phyloP scores from a whole-genome alignment of 1,140 invertebrate genomes.

The Trinorchestia longiramus region DNA sequence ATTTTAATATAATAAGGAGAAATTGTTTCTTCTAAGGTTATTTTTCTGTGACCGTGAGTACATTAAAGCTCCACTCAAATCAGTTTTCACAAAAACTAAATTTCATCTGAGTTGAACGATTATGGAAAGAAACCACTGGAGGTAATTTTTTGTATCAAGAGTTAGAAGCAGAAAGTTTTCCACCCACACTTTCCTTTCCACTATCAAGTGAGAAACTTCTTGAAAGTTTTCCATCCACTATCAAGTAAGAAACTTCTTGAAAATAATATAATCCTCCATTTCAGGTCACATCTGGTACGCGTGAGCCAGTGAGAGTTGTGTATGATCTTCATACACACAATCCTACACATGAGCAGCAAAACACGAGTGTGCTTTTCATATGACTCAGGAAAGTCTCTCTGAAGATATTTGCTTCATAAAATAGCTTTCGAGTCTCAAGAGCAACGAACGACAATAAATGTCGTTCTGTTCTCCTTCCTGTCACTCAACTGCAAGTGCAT shows the following conservation, averaged over 20 bases:
- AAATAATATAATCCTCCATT: neutral
- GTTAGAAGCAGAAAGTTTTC: neutral
- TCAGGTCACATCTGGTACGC: neutral
- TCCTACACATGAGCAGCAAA: neutral
- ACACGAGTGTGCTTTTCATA: neutral
- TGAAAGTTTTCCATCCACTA: neutral
- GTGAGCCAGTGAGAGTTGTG: neutral
- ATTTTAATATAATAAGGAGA: neutral
- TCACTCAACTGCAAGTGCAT: neutral
- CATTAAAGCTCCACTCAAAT: neutral
- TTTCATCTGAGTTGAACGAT: neutral
- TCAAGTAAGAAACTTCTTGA: neutral
- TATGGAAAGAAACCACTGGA: neutral
- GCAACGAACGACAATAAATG: neutral
- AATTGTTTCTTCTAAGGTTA: neutral
- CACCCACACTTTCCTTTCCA: neutral
- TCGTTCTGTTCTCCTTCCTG: neutral
- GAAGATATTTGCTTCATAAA: neutral
- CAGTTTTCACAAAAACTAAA: neutral
- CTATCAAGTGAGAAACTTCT: neutral
- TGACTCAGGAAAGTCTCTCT: neutral
- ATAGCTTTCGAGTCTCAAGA: neutral
- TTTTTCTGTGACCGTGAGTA: neutral
- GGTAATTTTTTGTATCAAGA: neutral
- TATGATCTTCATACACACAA: too few relatives aligned